phyloP scores from a whole-genome alignment of 2,113 vertebrate genomes.

The Leucosticte australis region DNA sequence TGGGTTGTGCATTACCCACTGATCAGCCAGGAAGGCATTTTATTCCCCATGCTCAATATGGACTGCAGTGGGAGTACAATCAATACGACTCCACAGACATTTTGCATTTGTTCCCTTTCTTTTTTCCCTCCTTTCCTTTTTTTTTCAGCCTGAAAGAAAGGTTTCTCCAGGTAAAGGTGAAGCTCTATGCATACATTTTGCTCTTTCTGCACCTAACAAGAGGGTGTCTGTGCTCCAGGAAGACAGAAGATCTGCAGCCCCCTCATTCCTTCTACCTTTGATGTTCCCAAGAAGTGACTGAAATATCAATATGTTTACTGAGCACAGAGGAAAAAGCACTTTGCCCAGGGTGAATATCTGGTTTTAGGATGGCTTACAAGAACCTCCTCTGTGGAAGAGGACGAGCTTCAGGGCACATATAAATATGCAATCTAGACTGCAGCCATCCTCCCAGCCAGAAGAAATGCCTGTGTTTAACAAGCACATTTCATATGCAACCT shows the following conservation, averaged over 20 bases:
- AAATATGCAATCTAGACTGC: slow-evolving; percentile 27
- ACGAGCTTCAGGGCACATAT: slow-evolving; percentile 25
- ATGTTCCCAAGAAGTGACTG: slow-evolving; percentile 33
- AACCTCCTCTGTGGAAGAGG: not conserved
- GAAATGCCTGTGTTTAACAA: slow-evolving; percentile 27
- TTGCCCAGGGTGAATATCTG: slow-evolving; percentile 13
- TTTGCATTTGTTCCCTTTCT: not conserved
- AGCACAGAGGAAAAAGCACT: slow-evolving; percentile 11
- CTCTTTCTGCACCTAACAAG: not conserved
- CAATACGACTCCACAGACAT: not conserved
- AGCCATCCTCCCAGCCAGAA: slow-evolving; percentile 5
- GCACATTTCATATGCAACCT: slow-evolving; percentile 28
- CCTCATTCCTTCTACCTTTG: slow-evolving; percentile 6
- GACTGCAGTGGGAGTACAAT: not conserved
- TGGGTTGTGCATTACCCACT: not conserved
- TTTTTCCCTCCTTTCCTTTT: not conserved
- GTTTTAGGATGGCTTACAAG: slow-evolving; percentile 24
- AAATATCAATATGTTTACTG: slow-evolving; percentile 51
- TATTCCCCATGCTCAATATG: not conserved
- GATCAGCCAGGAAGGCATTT: not conserved
- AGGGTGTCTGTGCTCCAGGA: not conserved
- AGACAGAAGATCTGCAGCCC: not conserved
- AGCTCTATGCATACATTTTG: not conserved
- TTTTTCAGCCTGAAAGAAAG: not conserved
- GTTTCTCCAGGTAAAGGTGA: not conserved